A percentile compares a stretch with the other conserved stretches of the same genome.
Conservation (phyloP, 2,797 vertebrate genomes). For the Acanthurus lineatus region DNA sequence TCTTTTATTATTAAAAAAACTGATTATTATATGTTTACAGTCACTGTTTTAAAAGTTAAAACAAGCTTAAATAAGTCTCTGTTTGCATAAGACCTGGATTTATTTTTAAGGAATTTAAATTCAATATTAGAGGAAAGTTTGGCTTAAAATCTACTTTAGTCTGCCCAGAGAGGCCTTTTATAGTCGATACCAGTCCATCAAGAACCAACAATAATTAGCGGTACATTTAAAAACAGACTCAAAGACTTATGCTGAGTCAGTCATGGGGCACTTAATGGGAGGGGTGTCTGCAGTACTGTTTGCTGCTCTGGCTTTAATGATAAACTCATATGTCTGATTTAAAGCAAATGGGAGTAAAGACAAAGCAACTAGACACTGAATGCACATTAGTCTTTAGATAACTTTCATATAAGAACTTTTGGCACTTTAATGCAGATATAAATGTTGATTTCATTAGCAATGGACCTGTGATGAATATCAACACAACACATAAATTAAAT, state of each 20-base stretch:
- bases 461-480: conserved; percentile 8
- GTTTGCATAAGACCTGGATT: no score
- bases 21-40: no score
- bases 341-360: conserved; percentile 18
- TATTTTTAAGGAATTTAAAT: no score
- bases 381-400: conserved; percentile 12
- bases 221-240: conserved; percentile 45
- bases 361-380: conserved; percentile 18
- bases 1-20: not conserved
- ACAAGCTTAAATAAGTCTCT: not conserved
- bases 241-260: conserved; percentile 56
- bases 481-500: conserved; percentile 12
- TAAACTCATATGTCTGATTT: conserved; percentile 36
- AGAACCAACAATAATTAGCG: conserved; percentile 47
- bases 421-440: conserved; percentile 7
- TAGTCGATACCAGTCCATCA: conserved; percentile 12
- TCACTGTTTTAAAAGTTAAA: not conserved
- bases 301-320: conserved; percentile 20
- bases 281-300: conserved; percentile 15
- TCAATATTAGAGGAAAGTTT: not conserved
- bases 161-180: conserved; percentile 20
- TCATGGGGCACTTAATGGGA: conserved; percentile 37
- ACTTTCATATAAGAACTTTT: conserved; percentile 14
- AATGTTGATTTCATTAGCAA: conserved; percentile 11
- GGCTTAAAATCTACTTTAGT: not conserved